These are phyloP conservation scores for Meloidogyne hapla DNA, from an alignment of 1,140 invertebrate genomes.

Conservation along the genomic window DNA sequence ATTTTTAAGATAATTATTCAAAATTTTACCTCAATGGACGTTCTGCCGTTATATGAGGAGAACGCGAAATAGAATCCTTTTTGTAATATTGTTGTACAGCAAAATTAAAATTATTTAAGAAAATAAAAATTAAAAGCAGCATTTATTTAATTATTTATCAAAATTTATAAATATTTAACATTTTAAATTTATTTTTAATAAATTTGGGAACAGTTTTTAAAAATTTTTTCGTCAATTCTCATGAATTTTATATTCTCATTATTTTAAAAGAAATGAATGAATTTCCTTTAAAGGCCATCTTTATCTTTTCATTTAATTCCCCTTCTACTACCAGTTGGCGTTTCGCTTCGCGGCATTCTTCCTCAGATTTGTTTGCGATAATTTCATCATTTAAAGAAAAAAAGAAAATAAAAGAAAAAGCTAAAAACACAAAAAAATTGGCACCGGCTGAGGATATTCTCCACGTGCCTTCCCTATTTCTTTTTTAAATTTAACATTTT, in stretches of 20 bases:
- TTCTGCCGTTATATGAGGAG: constrained; percentile 7
- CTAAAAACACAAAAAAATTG: background rate
- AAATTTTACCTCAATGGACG: background rate
- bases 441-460: background rate
- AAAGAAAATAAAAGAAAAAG: background rate
- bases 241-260: too few species aligned
- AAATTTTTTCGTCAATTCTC: too few species aligned
- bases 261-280: too few species aligned
- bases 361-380: background rate
- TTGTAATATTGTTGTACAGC: background rate
- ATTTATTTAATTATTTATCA: background rate
- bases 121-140: background rate
- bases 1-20: too few species aligned
- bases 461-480: too few species aligned
- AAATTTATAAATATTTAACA: too few species aligned
- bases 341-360: background rate
- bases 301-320: background rate
- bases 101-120: background rate
- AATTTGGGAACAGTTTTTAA: too few species aligned
- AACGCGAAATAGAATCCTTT: background rate
- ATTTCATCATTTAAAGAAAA: background rate
- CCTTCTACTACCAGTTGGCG: background rate
- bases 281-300: background rate
- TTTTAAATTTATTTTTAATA: too few species aligned
- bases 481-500: too few species aligned